Evolutionary conservation across 2,888 invertebrate genomes (phyloP).

Genomic region (Erpobdella octoculata): DNA sequence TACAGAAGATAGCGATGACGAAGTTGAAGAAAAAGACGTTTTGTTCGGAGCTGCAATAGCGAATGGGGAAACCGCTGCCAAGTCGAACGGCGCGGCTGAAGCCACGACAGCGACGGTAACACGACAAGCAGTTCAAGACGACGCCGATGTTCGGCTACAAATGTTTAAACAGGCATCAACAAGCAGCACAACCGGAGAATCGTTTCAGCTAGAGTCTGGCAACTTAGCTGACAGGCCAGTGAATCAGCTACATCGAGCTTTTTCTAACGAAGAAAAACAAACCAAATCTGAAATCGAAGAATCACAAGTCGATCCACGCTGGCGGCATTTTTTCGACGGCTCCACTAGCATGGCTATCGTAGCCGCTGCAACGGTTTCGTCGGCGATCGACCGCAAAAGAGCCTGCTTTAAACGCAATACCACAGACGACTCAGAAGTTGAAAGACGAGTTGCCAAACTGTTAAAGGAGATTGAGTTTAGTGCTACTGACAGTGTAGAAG

Average conservation of each 20-base stretch:
- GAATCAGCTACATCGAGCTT: not conserved
- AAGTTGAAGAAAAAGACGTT: slow-evolving; percentile 21
- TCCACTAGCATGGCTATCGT: not conserved
- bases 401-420: slow-evolving; percentile 35
- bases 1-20: slow-evolving; percentile 32
- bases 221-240: not conserved
- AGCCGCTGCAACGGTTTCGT: not conserved
- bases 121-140: not conserved
- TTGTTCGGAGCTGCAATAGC: not conserved
- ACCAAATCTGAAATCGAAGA: not conserved
- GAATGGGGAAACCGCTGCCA: not conserved
- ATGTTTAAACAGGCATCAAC: not conserved
- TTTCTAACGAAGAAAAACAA: not conserved
- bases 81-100: not conserved
- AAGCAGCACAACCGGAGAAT: not conserved
- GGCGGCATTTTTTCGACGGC: slow-evolving; percentile 9
- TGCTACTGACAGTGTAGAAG: slow-evolving; percentile 37
- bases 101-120: not conserved
- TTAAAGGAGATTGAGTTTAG: slow-evolving; percentile 36
- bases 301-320: not conserved
- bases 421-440: slow-evolving; percentile 38
- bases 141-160: not conserved
- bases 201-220: not conserved
- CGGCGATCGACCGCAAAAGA: slow-evolving; percentile 11
- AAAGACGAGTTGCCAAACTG: slow-evolving; percentile 35